These are phyloP conservation scores for Zophobas atratus DNA, from an alignment of 1,140 invertebrate species.

Conservation along the genomic window DNA sequence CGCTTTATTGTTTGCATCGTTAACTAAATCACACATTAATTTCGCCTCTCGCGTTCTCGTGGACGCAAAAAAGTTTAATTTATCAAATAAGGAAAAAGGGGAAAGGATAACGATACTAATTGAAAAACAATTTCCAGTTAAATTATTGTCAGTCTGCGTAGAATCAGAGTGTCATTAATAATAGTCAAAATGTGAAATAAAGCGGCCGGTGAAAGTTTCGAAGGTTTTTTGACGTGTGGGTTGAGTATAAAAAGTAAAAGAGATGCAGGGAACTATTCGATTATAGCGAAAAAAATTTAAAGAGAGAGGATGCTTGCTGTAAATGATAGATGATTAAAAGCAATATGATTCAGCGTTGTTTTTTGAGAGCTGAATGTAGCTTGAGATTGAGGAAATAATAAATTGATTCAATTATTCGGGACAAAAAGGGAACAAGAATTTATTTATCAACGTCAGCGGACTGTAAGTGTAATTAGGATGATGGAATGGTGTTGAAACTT, in stretches of 20 bases:
- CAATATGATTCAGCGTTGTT: background rate
- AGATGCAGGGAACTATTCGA: background rate
- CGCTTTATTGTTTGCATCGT: background rate
- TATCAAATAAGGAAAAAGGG: constrained; percentile 1
- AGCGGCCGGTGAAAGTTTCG: background rate
- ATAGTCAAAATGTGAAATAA: background rate
- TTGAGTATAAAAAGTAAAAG: no score
- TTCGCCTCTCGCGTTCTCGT: background rate
- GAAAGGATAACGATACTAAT: background rate
- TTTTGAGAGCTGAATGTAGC: no score
- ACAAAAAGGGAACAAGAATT: background rate
- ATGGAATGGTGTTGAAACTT: no score
- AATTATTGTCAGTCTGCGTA: constrained; percentile 14
- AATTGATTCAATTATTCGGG: background rate
- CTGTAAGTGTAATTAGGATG: no score
- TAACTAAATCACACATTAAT: constrained; percentile 1
- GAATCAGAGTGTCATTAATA: constrained; percentile 15
- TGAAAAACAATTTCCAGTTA: constrained; percentile 23
- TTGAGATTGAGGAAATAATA: background rate
- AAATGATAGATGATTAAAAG: constrained; percentile 25
- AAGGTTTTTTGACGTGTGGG: background rate
- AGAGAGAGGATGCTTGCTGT: background rate
- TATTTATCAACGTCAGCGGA: background rate
- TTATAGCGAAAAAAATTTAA: background rate
- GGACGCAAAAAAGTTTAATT: constrained; percentile 14